A percentile compares a stretch with the other conserved stretches of the same genome.
Conservation (phyloP, 2,888 invertebrate species). For the Graphium colonna region DNA sequence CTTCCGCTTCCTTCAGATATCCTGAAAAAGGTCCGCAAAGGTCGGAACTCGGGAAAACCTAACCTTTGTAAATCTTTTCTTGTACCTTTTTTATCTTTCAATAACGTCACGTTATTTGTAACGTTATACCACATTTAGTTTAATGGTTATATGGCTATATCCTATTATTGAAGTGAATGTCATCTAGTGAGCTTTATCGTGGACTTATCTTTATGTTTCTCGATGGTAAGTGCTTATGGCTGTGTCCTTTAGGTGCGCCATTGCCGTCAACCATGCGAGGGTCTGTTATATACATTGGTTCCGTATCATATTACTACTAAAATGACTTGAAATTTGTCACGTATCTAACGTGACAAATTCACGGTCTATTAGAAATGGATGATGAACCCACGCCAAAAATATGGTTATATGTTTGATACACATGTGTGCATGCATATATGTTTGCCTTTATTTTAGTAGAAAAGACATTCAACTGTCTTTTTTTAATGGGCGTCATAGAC, state of each 20-base stretch:
- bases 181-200: background rate
- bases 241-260: too few species aligned
- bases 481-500: too few species aligned
- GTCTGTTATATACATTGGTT: too few species aligned
- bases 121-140: slow-evolving; percentile 2
- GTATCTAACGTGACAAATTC: background rate
- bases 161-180: background rate
- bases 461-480: too few species aligned
- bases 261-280: too few species aligned
- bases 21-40: slow-evolving; percentile 6
- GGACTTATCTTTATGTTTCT: background rate
- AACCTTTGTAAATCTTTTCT: slow-evolving; percentile 7
- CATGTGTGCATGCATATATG: too few species aligned
- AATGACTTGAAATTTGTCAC: background rate
- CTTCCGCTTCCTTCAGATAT: slow-evolving; percentile 3
- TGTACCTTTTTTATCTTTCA: slow-evolving; percentile 13
- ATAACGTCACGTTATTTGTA: slow-evolving; percentile 11
- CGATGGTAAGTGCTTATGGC: background rate
- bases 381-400: too few species aligned
- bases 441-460: too few species aligned
- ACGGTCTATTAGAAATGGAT: background rate
- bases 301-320: too few species aligned
- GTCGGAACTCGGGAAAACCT: slow-evolving; percentile 4
- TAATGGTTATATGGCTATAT: background rate
- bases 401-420: too few species aligned